These are phyloP conservation scores for Aplysia californica DNA, from an alignment of 1,140 invertebrate species.

Conservation along the genomic window DNA sequence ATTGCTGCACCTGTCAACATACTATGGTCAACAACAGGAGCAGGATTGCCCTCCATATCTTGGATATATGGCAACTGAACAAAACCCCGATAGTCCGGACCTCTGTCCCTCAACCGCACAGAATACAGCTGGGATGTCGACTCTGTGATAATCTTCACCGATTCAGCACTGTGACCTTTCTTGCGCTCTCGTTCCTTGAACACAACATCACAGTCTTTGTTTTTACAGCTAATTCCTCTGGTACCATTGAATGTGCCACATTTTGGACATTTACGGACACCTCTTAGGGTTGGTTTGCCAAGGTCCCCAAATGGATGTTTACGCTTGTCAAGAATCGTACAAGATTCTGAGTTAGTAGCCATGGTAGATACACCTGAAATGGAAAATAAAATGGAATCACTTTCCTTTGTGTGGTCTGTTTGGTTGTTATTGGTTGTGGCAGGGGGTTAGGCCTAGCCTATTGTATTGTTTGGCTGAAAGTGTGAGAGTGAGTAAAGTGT, in stretches of 20 bases:
- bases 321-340: constrained; percentile 56
- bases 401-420: no score
- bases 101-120: constrained; percentile 76
- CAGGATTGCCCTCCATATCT: constrained; percentile 68
- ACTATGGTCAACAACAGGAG: constrained; percentile 67
- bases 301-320: constrained; percentile 73
- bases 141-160: constrained; percentile 77
- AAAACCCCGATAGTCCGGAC: constrained; percentile 80
- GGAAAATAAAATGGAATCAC: no score
- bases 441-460: no score
- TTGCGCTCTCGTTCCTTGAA: constrained; percentile 78
- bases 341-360: background rate
- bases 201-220: constrained; percentile 78
- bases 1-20: constrained; percentile 69
- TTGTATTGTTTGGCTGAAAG: no score
- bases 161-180: constrained; percentile 75
- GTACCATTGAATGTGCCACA: constrained; percentile 85
- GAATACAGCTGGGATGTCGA: constrained; percentile 76
- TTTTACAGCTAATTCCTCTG: constrained; percentile 80
- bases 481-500: no score
- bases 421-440: no score
- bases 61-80: constrained; percentile 76
- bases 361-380: no score
- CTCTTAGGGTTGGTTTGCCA: constrained; percentile 77
- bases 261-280: constrained; percentile 81